Evolutionary conservation across 1,140 invertebrate species (phyloP).

Genomic region (Campoletis sonorensis): DNA sequence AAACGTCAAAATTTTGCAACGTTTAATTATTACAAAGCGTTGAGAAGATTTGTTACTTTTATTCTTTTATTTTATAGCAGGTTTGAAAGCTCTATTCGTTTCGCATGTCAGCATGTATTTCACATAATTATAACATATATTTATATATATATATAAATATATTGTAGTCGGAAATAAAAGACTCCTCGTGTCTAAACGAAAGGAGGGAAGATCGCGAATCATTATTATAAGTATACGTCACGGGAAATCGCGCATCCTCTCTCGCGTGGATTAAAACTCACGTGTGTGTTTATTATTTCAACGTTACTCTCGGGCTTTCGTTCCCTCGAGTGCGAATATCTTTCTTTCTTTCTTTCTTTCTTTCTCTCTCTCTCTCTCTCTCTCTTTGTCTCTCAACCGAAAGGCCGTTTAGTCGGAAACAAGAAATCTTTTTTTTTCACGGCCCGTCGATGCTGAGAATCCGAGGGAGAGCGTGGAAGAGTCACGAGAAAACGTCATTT

Average conservation of each 20-base stretch:
- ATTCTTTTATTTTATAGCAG: background rate
- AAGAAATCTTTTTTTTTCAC: slow-evolving; percentile 48
- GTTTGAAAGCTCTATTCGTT: background rate
- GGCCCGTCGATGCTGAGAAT: slow-evolving; percentile 26
- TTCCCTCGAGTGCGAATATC: background rate
- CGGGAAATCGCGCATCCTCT: slow-evolving; percentile 41
- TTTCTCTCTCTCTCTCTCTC: slow-evolving; percentile 1
- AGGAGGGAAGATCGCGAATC: background rate
- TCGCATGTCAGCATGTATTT: background rate
- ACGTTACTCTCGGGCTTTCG: slow-evolving; percentile 4
- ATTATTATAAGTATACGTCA: slow-evolving; percentile 36
- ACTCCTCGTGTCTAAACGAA: background rate
- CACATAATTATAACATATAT: too few species aligned
- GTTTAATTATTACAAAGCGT: background rate
- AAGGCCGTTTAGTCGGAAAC: slow-evolving; percentile 64
- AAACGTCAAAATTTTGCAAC: too few species aligned
- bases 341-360: background rate
- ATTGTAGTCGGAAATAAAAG: background rate
- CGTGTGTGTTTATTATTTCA: slow-evolving; percentile 23
- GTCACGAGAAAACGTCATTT: slow-evolving; percentile 25
- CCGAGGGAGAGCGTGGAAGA: slow-evolving; percentile 15
- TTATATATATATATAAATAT: background rate
- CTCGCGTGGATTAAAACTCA: slow-evolving; percentile 34
- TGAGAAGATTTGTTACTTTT: background rate
- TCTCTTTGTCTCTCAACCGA: background rate